phyloP scores from a whole-genome alignment of 2,113 vertebrate genomes.

The Apodemus speciosus region DNA sequence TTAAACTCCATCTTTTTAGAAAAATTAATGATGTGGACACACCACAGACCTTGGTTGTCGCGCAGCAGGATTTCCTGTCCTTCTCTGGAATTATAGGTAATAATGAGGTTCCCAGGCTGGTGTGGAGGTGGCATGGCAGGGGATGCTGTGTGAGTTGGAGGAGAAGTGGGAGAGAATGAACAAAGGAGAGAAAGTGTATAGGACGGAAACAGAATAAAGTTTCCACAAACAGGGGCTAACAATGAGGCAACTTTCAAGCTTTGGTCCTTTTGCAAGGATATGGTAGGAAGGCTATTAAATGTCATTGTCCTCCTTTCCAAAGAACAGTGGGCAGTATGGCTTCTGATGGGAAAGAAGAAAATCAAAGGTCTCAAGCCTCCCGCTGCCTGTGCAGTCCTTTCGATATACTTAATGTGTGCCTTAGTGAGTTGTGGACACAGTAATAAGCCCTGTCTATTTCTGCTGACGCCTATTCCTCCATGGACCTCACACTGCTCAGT shows the following conservation, averaged over 20 bases:
- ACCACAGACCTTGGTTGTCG: background rate
- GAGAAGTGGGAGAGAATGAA: background rate
- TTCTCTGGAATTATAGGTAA: slow-evolving; percentile 12
- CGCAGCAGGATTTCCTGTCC: slow-evolving; percentile 33
- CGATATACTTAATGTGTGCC: background rate
- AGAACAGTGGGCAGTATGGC: background rate
- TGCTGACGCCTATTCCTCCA: background rate
- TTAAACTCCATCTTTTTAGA: background rate
- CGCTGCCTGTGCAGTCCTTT: background rate
- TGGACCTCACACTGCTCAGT: background rate
- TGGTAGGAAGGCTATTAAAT: background rate
- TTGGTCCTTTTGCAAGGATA: background rate
- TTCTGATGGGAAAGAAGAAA: slow-evolving; percentile 10
- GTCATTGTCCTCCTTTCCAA: background rate
- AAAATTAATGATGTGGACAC: slow-evolving; percentile 6
- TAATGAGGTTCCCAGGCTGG: slow-evolving; percentile 9
- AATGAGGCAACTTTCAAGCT: background rate
- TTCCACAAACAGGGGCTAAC: background rate
- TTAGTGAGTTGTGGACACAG: background rate
- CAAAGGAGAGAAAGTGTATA: slow-evolving; percentile 23
- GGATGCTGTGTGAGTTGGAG: background rate
- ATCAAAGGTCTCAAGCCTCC: background rate
- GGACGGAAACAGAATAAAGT: background rate
- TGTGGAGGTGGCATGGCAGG: background rate
- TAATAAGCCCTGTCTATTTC: background rate